Evolutionary conservation across 1,140 invertebrate species (phyloP).

Genomic region (Lycorma delicatula): DNA sequence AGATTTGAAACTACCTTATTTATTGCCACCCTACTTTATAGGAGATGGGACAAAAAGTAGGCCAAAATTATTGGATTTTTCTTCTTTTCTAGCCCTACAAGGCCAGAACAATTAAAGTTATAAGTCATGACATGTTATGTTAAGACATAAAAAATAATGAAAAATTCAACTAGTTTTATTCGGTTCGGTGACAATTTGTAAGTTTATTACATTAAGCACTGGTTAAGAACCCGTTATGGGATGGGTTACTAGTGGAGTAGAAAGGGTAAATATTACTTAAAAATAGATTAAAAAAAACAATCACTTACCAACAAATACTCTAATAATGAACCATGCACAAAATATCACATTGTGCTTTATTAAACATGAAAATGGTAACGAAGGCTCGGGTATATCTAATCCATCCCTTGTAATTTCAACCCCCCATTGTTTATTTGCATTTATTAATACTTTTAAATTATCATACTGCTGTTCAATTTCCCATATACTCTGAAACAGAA

Average conservation of each 20-base stretch:
- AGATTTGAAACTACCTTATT: too few relatives aligned
- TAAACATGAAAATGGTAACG: conserved; percentile 11
- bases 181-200: too few relatives aligned
- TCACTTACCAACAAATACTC: conserved; percentile 14
- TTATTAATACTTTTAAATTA: conserved; percentile 25
- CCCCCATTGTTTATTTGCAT: conserved; percentile 24
- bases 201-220: neutral
- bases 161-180: too few relatives aligned
- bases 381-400: conserved; percentile 12
- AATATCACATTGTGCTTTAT: conserved; percentile 4
- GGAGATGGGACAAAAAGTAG: too few relatives aligned
- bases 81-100: too few relatives aligned
- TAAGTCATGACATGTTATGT: too few relatives aligned
- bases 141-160: too few relatives aligned
- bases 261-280: neutral
- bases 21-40: too few relatives aligned
- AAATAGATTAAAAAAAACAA: neutral
- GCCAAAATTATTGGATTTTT: too few relatives aligned
- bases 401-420: conserved; percentile 15
- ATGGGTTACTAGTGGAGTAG: neutral
- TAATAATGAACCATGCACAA: conserved; percentile 2
- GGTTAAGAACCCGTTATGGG: neutral
- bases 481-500: conserved; percentile 19
- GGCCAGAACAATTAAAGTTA: too few relatives aligned
- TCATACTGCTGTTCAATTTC: conserved; percentile 19